These are phyloP conservation scores for Cryptocephalus primarius DNA, from an alignment of 2,888 invertebrate species.

Conservation along the genomic window DNA sequence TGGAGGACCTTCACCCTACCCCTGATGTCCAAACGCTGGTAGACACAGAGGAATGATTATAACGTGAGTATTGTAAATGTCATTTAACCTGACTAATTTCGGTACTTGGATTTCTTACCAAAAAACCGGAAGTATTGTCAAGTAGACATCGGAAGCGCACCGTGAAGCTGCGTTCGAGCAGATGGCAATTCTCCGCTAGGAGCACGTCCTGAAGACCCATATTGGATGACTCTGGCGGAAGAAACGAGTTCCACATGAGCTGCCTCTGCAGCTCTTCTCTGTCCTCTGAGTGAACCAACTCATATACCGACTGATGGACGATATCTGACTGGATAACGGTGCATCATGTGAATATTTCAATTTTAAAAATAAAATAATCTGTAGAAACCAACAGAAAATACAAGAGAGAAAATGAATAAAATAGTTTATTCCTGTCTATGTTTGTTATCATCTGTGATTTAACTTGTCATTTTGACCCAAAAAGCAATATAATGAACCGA, in stretches of 20 bases:
- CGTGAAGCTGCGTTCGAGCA: conserved; percentile 93
- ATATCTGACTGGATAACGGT: conserved; percentile 83
- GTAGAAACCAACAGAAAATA: not conserved
- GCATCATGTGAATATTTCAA: not conserved
- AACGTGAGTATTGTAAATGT: no score
- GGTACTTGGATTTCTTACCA: conserved; percentile 51
- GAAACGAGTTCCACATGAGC: conserved; percentile 88
- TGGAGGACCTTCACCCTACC: conserved; percentile 93
- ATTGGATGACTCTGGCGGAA: conserved; percentile 67
- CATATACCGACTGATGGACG: conserved; percentile 98
- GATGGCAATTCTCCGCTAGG: conserved; percentile 77
- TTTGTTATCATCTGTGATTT: no score
- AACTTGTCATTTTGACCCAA: no score
- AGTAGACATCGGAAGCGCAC: conserved; percentile 97
- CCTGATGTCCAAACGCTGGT: conserved; percentile 92
- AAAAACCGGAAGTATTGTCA: conserved; percentile 98
- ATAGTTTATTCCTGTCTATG: no score
- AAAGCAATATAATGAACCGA: no score
- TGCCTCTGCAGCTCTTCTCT: conserved; percentile 94
- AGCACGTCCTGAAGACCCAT: conserved; percentile 81
- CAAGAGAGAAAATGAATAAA: not conserved
- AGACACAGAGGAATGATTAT: conserved; percentile 18
- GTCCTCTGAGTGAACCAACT: conserved; percentile 97
- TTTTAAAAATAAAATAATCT: not conserved
- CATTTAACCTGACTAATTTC: no score